phyloP scores from a whole-genome alignment of 2,113 vertebrate species.

The Chaetodon trifascialis region DNA sequence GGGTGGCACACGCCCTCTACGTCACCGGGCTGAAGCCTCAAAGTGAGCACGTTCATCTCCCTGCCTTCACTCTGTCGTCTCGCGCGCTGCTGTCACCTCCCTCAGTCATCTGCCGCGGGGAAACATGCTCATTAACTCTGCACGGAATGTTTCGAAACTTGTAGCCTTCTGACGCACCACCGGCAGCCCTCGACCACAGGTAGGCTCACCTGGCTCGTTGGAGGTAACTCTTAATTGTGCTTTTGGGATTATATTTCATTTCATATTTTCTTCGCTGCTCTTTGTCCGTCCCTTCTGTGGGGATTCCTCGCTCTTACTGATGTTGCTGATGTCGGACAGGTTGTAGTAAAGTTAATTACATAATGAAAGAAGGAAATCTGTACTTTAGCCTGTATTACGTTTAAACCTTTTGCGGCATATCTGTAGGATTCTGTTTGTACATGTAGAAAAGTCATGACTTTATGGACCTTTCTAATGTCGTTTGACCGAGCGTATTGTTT shows the following conservation, averaged over 20 bases:
- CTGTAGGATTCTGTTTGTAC: not conserved
- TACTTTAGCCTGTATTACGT: not conserved
- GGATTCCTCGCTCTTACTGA: not conserved
- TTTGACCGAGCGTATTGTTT: not conserved
- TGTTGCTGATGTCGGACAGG: not conserved
- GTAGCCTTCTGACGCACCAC: conserved; percentile 29
- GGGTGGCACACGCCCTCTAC: conserved; percentile 53
- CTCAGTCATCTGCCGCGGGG: not conserved
- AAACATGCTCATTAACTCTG: conserved; percentile 34
- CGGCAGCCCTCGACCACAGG: conserved; percentile 39
- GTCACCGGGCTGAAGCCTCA: conserved; percentile 41
- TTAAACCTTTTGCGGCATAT: not conserved
- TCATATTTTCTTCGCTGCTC: not conserved
- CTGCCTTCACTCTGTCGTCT: not conserved
- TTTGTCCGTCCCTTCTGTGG: not conserved
- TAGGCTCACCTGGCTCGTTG: conserved; percentile 45
- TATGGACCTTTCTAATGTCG: not conserved
- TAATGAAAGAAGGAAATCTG: conserved; percentile 2
- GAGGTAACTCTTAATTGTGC: not conserved
- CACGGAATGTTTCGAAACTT: conserved; percentile 36
- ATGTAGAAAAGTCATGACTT: not conserved
- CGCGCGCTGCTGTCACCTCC: not conserved
- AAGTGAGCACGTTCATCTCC: not conserved
- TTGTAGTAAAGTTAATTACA: conserved; percentile 14
- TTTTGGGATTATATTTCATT: not conserved